Evolutionary conservation across 2,113 vertebrate species (phyloP).

Genomic region (Xiphias gladius): DNA sequence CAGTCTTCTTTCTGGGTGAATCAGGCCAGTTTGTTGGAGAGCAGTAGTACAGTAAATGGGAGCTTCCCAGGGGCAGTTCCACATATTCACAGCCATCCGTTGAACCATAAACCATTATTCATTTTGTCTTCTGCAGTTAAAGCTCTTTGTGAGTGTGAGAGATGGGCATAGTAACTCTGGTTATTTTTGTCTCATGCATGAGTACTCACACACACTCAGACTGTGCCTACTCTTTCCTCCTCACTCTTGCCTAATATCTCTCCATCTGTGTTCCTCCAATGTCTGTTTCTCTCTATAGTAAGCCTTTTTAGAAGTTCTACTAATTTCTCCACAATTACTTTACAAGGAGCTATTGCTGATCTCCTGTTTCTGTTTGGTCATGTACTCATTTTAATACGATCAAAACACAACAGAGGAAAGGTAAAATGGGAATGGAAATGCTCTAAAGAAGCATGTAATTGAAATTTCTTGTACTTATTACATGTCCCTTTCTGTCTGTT

Average conservation of each 20-base stretch:
- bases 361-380: not conserved
- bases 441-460: not conserved
- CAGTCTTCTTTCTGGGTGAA: conserved; percentile 15
- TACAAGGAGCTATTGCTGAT: not conserved
- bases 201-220: conserved; percentile 41
- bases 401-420: not conserved
- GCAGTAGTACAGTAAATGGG: conserved; percentile 48
- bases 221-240: conserved; percentile 32
- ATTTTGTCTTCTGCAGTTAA: conserved; percentile 43
- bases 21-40: conserved; percentile 38
- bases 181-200: conserved; percentile 56
- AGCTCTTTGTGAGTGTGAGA: conserved; percentile 45
- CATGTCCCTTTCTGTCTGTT: not conserved
- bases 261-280: conserved; percentile 36
- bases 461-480: not conserved
- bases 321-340: not conserved
- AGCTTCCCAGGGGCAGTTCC: conserved; percentile 37
- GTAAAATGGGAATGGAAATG: not conserved
- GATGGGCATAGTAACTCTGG: conserved; percentile 37
- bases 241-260: conserved; percentile 16
- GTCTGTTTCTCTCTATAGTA: not conserved
- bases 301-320: not conserved
- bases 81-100: conserved; percentile 41
- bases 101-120: conserved; percentile 55
- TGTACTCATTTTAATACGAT: not conserved